Conservation (phyloP, 1,140 invertebrate genomes). For the Drosophila murphyi region DNA sequence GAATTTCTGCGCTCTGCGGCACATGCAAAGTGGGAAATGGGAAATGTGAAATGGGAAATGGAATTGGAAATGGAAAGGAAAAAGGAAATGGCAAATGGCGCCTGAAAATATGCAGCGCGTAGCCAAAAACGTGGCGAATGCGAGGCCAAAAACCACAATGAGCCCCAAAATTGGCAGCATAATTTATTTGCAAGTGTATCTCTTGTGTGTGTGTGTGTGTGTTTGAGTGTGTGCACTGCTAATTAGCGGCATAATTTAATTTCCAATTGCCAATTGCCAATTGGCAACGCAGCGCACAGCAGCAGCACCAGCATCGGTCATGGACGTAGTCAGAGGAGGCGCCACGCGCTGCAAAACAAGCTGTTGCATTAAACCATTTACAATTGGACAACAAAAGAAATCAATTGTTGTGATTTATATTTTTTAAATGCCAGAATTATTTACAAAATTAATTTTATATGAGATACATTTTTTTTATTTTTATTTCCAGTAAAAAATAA, state of each 20-base stretch:
- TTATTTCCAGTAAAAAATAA: too few relatives aligned
- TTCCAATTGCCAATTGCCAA: constrained; percentile 69
- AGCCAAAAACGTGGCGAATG: constrained; percentile 24
- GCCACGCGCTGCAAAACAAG: not conserved
- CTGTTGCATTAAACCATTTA: too few relatives aligned
- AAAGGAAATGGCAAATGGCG: constrained; percentile 12
- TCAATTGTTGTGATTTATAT: too few relatives aligned
- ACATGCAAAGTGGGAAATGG: constrained; percentile 33
- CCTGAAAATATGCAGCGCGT: constrained; percentile 49
- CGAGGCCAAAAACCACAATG: constrained; percentile 60
- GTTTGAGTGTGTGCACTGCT: constrained; percentile 42
- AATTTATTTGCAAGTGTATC: constrained; percentile 58
- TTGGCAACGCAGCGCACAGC: constrained; percentile 29
- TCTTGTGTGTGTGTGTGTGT: constrained; percentile 13
- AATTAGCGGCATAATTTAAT: constrained; percentile 80
- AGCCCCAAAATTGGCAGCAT: constrained; percentile 73
- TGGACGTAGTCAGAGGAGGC: too few relatives aligned
- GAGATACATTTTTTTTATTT: too few relatives aligned
- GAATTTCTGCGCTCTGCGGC: constrained; percentile 49
- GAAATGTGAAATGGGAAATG: not conserved
- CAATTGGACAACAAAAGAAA: too few relatives aligned
- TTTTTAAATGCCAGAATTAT: too few relatives aligned
- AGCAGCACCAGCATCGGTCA: not conserved
- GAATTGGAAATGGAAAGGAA: constrained; percentile 1
- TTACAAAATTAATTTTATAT: too few relatives aligned